Evolutionary conservation across 2,797 vertebrate genomes (phyloP).

Genomic region (Pogonophryne albipinna): DNA sequence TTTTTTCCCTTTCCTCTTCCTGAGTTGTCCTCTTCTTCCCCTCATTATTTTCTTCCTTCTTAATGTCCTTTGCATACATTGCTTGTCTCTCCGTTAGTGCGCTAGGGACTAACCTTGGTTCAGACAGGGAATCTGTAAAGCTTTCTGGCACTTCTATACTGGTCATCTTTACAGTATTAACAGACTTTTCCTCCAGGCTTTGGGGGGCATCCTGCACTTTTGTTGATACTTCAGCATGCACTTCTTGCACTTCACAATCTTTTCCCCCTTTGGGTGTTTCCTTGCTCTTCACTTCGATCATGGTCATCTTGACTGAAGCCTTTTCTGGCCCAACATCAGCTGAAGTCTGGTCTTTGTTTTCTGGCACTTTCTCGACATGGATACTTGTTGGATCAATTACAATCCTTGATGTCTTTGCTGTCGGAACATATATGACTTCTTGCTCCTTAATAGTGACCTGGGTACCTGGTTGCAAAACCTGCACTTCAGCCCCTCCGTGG

Average conservation of each 20-base stretch:
- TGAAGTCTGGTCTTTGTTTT: background rate
- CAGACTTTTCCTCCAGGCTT: background rate
- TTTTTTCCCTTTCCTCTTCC: conserved; percentile 19
- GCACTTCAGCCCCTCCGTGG: background rate
- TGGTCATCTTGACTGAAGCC: background rate
- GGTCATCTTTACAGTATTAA: background rate
- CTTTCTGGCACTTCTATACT: conserved; percentile 7
- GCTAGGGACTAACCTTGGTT: background rate
- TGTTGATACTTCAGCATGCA: background rate
- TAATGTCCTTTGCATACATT: conserved; percentile 1
- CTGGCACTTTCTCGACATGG: background rate
- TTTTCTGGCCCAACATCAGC: conserved; percentile 2
- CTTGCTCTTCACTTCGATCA: background rate
- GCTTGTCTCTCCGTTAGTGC: background rate
- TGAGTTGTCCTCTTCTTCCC: background rate
- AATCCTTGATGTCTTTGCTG: background rate
- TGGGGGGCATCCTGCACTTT: background rate
- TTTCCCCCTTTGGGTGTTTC: conserved; percentile 1
- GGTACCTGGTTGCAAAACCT: background rate
- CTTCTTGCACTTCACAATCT: background rate
- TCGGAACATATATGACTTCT: background rate
- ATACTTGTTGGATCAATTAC: background rate
- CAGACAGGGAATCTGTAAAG: background rate
- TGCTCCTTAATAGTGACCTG: background rate
- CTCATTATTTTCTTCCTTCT: background rate